These are phyloP conservation scores for Sebastes steindachneri DNA, from an alignment of 2,797 vertebrate genomes.

Conservation along the genomic window DNA sequence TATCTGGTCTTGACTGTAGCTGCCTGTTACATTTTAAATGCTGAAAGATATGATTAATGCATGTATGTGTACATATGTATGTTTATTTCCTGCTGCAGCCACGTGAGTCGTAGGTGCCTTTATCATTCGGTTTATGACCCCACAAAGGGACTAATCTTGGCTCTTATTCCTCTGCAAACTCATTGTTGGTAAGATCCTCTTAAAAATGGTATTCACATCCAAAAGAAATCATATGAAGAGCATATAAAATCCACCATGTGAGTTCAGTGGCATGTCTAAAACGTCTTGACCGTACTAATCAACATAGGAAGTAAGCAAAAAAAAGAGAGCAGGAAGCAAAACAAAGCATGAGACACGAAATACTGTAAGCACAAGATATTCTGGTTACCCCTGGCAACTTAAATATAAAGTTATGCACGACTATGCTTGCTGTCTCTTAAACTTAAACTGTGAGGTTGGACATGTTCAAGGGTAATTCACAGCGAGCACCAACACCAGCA, in stretches of 20 bases:
- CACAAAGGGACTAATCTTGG: constrained; percentile 71
- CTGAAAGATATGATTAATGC: neutral
- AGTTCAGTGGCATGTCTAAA: neutral
- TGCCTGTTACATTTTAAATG: no score
- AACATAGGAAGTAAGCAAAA: no score
- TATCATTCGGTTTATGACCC: constrained; percentile 72
- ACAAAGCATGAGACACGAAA: no score
- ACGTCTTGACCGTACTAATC: neutral
- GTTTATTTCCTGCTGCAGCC: constrained; percentile 42
- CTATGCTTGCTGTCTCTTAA: no score
- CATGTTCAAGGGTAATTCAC: no score
- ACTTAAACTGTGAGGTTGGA: no score
- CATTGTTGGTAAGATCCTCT: constrained; percentile 27
- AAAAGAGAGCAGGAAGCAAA: no score
- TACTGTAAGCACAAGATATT: no score
- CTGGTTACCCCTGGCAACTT: no score
- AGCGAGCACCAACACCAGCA: no score
- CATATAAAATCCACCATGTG: neutral
- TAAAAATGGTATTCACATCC: neutral
- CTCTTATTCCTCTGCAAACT: constrained; percentile 20
- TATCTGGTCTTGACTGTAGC: no score
- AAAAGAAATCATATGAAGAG: neutral
- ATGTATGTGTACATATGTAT: neutral
- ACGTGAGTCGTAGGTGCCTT: constrained; percentile 78
- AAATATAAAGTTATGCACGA: no score